Conservation (phyloP, 2,113 vertebrate genomes). For the Perca flavescens region DNA sequence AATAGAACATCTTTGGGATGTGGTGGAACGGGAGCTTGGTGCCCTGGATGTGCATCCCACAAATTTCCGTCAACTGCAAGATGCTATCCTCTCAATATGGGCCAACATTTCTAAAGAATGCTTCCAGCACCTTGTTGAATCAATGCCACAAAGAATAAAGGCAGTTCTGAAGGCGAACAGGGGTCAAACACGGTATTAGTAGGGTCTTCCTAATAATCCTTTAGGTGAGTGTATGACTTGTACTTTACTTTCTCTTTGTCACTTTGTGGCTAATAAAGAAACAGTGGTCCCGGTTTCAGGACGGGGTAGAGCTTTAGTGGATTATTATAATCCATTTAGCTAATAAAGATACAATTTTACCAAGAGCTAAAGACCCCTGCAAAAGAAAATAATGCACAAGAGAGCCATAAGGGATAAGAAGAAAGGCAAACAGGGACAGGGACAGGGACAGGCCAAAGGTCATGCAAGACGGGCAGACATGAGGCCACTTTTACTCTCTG, state of each 20-base stretch:
- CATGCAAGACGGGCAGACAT: background rate
- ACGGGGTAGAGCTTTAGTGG: slow-evolving; percentile 36
- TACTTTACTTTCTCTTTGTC: slow-evolving; percentile 16
- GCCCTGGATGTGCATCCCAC: too few species aligned
- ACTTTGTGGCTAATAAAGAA: slow-evolving; percentile 26
- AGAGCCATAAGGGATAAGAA: slow-evolving; percentile 5
- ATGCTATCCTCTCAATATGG: too few species aligned
- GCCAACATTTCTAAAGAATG: too few species aligned
- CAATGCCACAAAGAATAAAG: too few species aligned
- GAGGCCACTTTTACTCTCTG: background rate
- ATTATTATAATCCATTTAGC: slow-evolving; percentile 57
- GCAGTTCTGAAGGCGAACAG: too few species aligned
- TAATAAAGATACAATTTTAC: slow-evolving; percentile 53
- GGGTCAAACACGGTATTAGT: too few species aligned
- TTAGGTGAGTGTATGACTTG: background rate
- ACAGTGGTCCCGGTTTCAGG: slow-evolving; percentile 7
- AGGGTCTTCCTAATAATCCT: too few species aligned
- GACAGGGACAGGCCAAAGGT: slow-evolving; percentile 1
- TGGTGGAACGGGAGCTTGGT: too few species aligned
- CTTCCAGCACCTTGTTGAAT: too few species aligned
- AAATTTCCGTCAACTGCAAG: too few species aligned
- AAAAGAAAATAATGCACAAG: slow-evolving; percentile 21
- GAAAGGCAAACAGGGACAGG: background rate
- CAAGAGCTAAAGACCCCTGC: background rate
- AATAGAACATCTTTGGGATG: too few species aligned